Evolutionary conservation across 2,888 invertebrate species (phyloP).

Genomic region (Hyposoter dolosus): DNA sequence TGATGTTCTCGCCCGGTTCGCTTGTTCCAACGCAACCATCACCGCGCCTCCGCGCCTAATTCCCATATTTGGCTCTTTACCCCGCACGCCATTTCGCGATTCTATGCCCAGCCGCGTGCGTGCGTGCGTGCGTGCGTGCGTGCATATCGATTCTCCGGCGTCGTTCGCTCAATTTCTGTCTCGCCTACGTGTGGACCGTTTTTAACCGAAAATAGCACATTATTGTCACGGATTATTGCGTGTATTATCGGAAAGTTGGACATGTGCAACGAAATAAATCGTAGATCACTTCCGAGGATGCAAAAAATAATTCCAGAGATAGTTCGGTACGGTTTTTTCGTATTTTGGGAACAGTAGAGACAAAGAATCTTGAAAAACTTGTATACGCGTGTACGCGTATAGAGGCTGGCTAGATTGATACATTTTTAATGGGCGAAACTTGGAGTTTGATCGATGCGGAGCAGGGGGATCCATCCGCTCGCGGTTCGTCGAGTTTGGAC

Average conservation of each 20-base stretch:
- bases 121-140: conserved; percentile 48
- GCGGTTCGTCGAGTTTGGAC: too few species aligned
- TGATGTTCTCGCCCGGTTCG: conserved; percentile 78
- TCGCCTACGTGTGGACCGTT: conserved; percentile 16
- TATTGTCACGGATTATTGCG: too few species aligned
- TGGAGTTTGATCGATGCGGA: conserved; percentile 9
- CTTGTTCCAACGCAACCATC: conserved; percentile 69
- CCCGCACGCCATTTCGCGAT: conserved; percentile 14
- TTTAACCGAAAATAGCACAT: too few species aligned
- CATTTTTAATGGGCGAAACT: conserved; percentile 74
- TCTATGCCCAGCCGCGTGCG: conserved; percentile 6
- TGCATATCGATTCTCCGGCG: background rate
- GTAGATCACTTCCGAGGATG: too few species aligned
- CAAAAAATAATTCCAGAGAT: too few species aligned
- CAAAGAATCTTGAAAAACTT: too few species aligned
- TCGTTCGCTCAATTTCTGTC: background rate
- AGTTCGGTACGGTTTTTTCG: too few species aligned
- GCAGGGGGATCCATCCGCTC: background rate
- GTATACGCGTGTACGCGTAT: too few species aligned
- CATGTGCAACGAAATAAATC: too few species aligned
- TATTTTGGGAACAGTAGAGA: background rate
- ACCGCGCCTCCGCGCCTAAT: conserved; percentile 59
- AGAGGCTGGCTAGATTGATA: conserved; percentile 71
- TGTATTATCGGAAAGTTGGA: too few species aligned
- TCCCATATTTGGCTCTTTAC: conserved; percentile 62